phyloP scores from a whole-genome alignment of 2,888 invertebrate species.

The Tenthredo livida region DNA sequence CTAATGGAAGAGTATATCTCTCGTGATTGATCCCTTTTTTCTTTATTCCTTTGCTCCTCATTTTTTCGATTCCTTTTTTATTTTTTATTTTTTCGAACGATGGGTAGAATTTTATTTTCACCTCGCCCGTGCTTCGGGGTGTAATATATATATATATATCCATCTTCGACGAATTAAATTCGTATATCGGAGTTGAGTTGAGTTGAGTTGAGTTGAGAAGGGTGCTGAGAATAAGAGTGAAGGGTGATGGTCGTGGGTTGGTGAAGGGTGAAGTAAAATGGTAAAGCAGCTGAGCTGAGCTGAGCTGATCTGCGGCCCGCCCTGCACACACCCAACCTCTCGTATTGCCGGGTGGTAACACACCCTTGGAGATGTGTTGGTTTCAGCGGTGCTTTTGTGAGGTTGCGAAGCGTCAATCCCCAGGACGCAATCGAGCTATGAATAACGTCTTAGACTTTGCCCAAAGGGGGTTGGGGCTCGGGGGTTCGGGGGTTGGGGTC shows the following conservation, averaged over 20 bases:
- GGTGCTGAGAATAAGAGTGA: background rate
- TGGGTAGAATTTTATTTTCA: background rate
- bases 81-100: background rate
- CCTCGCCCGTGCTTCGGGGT: background rate
- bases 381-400: slow-evolving; percentile 36
- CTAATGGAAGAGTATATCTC: slow-evolving; percentile 21
- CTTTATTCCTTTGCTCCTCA: background rate
- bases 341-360: background rate
- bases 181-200: background rate
- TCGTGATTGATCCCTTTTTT: background rate
- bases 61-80: background rate
- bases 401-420: slow-evolving; percentile 45
- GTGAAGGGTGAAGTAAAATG: background rate
- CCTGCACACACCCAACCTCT: background rate
- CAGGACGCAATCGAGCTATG: slow-evolving; percentile 59
- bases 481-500: background rate
- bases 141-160: too few relatives aligned
- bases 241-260: background rate
- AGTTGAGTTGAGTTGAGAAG: slow-evolving; percentile 1
- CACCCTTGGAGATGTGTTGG: background rate
- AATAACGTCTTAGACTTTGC: slow-evolving; percentile 59
- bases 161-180: slow-evolving; percentile 17
- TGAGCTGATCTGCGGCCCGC: background rate
- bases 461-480: slow-evolving; percentile 9
- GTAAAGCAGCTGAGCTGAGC: slow-evolving; percentile 9